These are phyloP conservation scores for Momotus momota DNA, from an alignment of 2,797 vertebrate genomes.

Conservation along the genomic window DNA sequence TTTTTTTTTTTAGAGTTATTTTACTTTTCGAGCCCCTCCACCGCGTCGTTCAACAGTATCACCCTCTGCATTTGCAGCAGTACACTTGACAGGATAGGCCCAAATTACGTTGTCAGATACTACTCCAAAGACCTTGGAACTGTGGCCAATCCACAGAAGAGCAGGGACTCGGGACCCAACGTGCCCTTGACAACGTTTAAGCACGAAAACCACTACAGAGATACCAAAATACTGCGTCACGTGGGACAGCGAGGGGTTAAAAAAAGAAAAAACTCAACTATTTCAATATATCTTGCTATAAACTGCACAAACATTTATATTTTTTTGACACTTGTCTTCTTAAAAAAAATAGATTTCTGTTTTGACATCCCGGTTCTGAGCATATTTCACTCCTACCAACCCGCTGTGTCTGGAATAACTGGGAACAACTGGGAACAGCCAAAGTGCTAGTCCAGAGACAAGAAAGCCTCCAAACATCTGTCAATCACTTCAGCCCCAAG, in stretches of 20 bases:
- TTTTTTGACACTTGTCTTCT: conserved; percentile 42
- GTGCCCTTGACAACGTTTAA: background rate
- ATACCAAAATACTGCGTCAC: background rate
- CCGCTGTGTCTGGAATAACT: conserved; percentile 44
- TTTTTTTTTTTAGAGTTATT: background rate
- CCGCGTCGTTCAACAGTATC: background rate
- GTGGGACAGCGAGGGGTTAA: conserved; percentile 2
- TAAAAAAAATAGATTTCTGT: conserved; percentile 53
- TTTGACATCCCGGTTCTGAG: conserved; percentile 52
- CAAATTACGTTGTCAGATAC: background rate
- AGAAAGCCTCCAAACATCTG: conserved; percentile 58
- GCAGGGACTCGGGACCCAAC: background rate
- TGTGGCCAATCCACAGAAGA: background rate
- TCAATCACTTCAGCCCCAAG: background rate
- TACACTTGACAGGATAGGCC: background rate
- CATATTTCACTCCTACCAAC: conserved; percentile 55
- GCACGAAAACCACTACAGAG: background rate
- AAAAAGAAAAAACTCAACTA: conserved; percentile 11
- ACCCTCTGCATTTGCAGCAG: background rate
- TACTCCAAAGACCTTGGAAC: background rate
- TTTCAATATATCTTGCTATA: conserved; percentile 26
- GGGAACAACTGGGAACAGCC: conserved; percentile 7
- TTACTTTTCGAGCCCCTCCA: background rate
- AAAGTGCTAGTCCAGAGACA: conserved; percentile 30
- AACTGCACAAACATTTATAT: background rate